These are phyloP conservation scores for Elegia similella DNA, from an alignment of 2,888 invertebrate species.

Conservation along the genomic window DNA sequence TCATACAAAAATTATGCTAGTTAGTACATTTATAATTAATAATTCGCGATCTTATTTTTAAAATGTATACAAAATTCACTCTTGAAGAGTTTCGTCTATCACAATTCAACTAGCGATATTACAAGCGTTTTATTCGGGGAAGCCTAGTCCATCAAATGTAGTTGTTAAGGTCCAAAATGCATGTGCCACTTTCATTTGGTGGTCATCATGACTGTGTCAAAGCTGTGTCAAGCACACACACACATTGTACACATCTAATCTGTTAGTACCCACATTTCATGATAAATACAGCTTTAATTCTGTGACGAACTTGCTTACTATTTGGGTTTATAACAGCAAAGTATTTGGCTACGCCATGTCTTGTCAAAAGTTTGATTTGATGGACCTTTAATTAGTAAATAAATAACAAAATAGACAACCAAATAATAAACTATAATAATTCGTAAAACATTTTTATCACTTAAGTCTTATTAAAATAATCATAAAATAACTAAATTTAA, in stretches of 20 bases:
- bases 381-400: background rate
- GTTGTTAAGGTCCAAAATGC: background rate
- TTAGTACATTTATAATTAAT: slow-evolving; percentile 4
- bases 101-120: slow-evolving; percentile 9
- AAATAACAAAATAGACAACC: slow-evolving; percentile 7
- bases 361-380: background rate
- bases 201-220: too few species aligned
- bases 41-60: background rate
- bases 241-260: too few species aligned
- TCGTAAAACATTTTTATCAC: slow-evolving; percentile 10
- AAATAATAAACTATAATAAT: slow-evolving; percentile 4
- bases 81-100: slow-evolving; percentile 8
- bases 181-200: too few species aligned
- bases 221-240: too few species aligned
- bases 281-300: too few species aligned
- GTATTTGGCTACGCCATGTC: too few species aligned
- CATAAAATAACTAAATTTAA: slow-evolving; percentile 23
- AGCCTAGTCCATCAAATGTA: slow-evolving; percentile 1
- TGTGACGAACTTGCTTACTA: too few species aligned
- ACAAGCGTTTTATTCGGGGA: slow-evolving; percentile 5
- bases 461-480: background rate
- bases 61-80: slow-evolving; percentile 13
- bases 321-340: too few species aligned
- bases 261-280: too few species aligned
- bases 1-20: slow-evolving; percentile 16